Evolutionary conservation across 1,140 invertebrate genomes (phyloP), one percentile per base, ranked within the genome.

Genomic region (Phymorhynchus buccinoides): DNA sequence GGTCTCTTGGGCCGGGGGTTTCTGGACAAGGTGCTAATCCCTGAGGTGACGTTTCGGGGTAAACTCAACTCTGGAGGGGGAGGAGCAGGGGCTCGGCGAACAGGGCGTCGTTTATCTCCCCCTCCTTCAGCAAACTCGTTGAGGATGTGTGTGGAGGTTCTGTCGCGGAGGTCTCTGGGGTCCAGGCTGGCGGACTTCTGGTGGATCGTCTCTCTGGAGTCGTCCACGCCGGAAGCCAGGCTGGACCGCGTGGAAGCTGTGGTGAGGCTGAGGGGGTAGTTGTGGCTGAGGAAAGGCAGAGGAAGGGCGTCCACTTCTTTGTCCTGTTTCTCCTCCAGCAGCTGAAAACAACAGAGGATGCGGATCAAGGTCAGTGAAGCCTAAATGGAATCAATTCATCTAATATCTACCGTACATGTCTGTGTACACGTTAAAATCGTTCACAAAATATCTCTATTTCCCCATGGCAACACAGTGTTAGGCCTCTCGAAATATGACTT

Each of bases 1-100:
- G 83, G 83, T n/a, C 71, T 71, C 32, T 30, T 39, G 41, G 81
- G 81, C 27, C 81, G 56, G 62, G 62, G 66, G 41, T 83, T 83
- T 32, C 81, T 71, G 62, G 81, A 83, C 37, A 83, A 22, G 3
- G 81, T 83, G 16, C 62, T 62, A 3, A 3, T 56, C 62, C 44
- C 32, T 9, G 81, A 71, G 37, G 32, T n/a, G 7, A 37, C 80
- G 30, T 37, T 16, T 32, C 35, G 44, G 9, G 12, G 42, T 7
- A 30, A 4, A 22, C 12, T 68, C 37, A 32, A 37, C 16, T 37
- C 80, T 4, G n/a, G 37, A 18, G 9, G 22, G 41, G 81, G 81
- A 3, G 81, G 81, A 12, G 68, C 30, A n/a, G 81, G 81, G 12
- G 81, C 81, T 44, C 30, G 27, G 37, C 81, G 62, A 2, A 37